Evolutionary conservation across 2,113 vertebrate species (phyloP).

Genomic region (Pygoscelis antarcticus): DNA sequence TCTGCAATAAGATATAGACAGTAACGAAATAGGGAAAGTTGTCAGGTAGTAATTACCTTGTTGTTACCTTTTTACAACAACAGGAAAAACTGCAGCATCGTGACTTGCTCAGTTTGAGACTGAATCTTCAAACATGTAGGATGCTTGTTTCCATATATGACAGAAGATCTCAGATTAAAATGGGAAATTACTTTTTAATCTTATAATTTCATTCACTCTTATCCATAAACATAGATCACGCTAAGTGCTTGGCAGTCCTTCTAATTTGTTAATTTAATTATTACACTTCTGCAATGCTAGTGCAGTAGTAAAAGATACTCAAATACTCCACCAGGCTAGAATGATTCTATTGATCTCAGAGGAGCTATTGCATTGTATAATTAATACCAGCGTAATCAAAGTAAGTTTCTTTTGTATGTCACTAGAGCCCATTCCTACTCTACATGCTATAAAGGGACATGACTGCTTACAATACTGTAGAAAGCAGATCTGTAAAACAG

Average conservation of each 20-base stretch:
- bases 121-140: not conserved
- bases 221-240: not conserved
- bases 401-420: constrained; percentile 4
- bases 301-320: not conserved
- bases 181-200: not conserved
- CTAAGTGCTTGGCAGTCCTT: not conserved
- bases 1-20: not conserved
- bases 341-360: constrained; percentile 10
- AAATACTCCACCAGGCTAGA: constrained; percentile 7
- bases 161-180: not conserved
- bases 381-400: constrained; percentile 34
- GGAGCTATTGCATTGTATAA: constrained; percentile 33
- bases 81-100: not conserved
- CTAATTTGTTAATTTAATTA: constrained; percentile 32
- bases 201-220: not conserved
- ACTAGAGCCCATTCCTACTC: not conserved
- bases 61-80: not conserved
- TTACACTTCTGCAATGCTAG: constrained; percentile 1
- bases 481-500: not conserved
- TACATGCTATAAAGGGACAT: not conserved
- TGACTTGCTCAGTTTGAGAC: not conserved
- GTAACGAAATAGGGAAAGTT: not conserved
- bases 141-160: not conserved
- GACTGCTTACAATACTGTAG: not conserved
- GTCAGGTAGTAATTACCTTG: not conserved